Evolutionary conservation across 2,888 invertebrate genomes (phyloP).

Genomic region (Rugalucina vietnamica): DNA sequence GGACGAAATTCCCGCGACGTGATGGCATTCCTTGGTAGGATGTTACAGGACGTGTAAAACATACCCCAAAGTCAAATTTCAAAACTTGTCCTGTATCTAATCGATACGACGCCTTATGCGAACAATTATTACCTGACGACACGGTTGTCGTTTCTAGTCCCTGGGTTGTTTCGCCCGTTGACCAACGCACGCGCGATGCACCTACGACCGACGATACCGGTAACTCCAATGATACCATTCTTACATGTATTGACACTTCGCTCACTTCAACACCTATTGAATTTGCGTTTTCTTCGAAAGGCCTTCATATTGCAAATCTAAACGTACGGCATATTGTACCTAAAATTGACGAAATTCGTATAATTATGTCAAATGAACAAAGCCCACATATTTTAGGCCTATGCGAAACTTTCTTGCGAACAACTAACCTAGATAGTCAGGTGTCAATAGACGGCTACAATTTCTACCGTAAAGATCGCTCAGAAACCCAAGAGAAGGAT

Average conservation of each 20-base stretch:
- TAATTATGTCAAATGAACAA: neutral
- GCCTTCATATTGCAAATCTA: neutral
- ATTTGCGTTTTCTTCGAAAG: neutral
- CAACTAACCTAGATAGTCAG: neutral
- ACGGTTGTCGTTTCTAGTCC: too few relatives aligned
- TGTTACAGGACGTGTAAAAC: neutral
- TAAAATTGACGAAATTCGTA: neutral
- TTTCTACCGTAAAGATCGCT: neutral
- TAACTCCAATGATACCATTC: too few relatives aligned
- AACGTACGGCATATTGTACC: neutral
- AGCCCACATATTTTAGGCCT: neutral
- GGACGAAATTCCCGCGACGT: neutral
- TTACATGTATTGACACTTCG: too few relatives aligned
- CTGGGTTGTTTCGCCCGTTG: too few relatives aligned
- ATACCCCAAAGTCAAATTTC: too few relatives aligned
- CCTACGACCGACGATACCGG: too few relatives aligned
- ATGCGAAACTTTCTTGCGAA: neutral
- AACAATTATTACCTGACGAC: too few relatives aligned
- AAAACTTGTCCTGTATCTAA: too few relatives aligned
- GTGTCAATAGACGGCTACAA: neutral
- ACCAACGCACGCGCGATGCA: too few relatives aligned
- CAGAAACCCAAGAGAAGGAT: slow-evolving; percentile 2
- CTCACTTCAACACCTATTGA: too few relatives aligned
- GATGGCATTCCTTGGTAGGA: neutral
- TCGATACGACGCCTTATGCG: too few relatives aligned